Conservation (phyloP, 2,888 invertebrate species). For the Mythimna pallens region DNA sequence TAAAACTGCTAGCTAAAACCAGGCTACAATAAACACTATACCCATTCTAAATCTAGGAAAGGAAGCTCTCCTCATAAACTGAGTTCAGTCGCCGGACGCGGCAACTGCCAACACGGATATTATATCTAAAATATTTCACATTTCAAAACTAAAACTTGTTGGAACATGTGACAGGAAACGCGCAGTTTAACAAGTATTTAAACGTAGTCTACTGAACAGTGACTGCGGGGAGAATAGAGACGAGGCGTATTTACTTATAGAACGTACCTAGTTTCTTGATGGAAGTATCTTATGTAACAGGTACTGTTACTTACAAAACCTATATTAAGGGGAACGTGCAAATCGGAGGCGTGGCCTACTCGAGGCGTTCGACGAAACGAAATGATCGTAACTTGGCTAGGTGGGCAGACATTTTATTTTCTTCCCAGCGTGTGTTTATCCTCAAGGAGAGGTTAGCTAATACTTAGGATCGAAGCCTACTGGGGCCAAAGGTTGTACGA, state of each 20-base stretch:
- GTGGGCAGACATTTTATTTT: too few relatives aligned
- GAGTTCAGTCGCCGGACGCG: conserved; percentile 28
- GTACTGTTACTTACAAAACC: neutral
- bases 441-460: too few relatives aligned
- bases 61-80: conserved; percentile 34
- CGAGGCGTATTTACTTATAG: conserved; percentile 2
- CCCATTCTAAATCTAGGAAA: conserved; percentile 15
- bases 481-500: too few relatives aligned
- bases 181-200: conserved; percentile 65
- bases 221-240: conserved; percentile 15
- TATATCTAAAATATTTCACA: conserved; percentile 59
- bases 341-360: too few relatives aligned
- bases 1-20: neutral
- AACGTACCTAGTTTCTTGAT: neutral
- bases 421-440: too few relatives aligned
- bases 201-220: conserved; percentile 51
- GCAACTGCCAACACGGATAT: conserved; percentile 38
- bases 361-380: too few relatives aligned
- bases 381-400: too few relatives aligned
- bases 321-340: too few relatives aligned
- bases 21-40: conserved; percentile 6
- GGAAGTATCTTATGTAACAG: too few relatives aligned
- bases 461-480: too few relatives aligned
- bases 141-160: conserved; percentile 60
- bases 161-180: conserved; percentile 57